Conservation (phyloP, 2,888 invertebrate species). For the Orthosia cruda region DNA sequence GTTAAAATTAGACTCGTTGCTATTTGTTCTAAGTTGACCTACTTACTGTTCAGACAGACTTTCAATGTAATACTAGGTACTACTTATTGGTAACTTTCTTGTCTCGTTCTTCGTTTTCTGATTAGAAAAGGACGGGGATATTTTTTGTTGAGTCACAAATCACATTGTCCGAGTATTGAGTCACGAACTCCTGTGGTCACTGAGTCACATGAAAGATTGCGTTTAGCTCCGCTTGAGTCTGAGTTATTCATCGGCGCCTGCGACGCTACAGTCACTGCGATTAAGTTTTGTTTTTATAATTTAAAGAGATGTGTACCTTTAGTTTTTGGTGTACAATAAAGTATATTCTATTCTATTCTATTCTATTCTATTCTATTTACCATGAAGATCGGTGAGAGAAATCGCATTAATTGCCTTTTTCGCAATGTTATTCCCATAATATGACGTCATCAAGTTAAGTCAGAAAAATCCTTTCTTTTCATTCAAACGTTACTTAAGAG, state of each 20-base stretch:
- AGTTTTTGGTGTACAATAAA: too few species aligned
- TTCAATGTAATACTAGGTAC: constrained; percentile 39
- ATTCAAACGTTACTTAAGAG: background rate
- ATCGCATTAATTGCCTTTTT: background rate
- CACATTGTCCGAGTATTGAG: constrained; percentile 75
- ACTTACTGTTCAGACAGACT: constrained; percentile 62
- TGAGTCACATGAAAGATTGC: constrained; percentile 84
- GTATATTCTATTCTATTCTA: too few species aligned
- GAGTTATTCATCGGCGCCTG: constrained; percentile 78
- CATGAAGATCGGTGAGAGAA: constrained; percentile 19
- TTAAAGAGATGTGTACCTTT: too few species aligned
- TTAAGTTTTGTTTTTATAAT: constrained; percentile 19
- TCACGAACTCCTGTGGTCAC: constrained; percentile 81
- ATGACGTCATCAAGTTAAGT: constrained; percentile 15
- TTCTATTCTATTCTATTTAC: too few species aligned
- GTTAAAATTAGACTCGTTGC: constrained; percentile 75
- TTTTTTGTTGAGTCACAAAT: constrained; percentile 76
- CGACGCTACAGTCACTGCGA: constrained; percentile 52
- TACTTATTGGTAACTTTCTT: constrained; percentile 54
- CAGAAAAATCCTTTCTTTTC: background rate
- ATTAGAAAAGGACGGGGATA: constrained; percentile 67
- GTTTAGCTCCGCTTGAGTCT: constrained; percentile 69
- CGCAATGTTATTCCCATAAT: constrained; percentile 1
- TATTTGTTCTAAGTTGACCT: constrained; percentile 73
- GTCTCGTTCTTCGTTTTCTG: constrained; percentile 65